phyloP scores from a whole-genome alignment of 2,113 vertebrate species.

The Martes martes region DNA sequence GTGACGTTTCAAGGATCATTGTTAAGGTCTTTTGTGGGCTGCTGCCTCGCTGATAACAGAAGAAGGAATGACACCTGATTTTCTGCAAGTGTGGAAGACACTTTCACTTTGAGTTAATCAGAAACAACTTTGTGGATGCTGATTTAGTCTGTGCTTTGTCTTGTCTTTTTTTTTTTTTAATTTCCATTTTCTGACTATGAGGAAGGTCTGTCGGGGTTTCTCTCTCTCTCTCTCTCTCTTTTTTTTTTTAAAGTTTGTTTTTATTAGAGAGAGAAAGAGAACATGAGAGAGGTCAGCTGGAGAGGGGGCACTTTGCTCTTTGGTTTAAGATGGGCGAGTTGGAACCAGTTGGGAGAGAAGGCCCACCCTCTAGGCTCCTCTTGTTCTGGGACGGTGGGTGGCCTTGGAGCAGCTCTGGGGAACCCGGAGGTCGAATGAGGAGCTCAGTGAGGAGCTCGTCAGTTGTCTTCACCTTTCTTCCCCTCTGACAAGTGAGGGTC shows the following conservation, averaged over 20 bases:
- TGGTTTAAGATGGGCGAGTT: not conserved
- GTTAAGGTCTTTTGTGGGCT: not conserved
- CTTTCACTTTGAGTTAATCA: not conserved
- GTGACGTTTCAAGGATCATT: not conserved
- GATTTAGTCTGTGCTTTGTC: not conserved
- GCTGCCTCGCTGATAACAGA: not conserved
- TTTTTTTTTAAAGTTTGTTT: no score
- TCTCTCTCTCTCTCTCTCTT: not conserved
- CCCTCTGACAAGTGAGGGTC: not conserved
- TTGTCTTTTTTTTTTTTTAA: not conserved
- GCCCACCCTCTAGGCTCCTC: no score
- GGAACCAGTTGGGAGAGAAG: no score
- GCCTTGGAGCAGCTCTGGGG: not conserved
- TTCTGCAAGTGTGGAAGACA: not conserved
- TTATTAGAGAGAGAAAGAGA: no score
- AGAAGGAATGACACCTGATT: not conserved
- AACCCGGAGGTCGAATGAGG: not conserved
- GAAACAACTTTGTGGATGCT: not conserved
- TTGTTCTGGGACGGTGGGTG: no score
- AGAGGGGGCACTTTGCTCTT: not conserved
- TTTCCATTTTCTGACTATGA: not conserved
- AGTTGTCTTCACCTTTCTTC: not conserved
- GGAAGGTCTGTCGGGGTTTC: not conserved
- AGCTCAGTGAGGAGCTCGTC: not conserved
- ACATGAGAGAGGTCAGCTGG: not conserved